Evolutionary conservation across 2,888 invertebrate genomes (phyloP).

Genomic region (Cheilosia vernalis): DNA sequence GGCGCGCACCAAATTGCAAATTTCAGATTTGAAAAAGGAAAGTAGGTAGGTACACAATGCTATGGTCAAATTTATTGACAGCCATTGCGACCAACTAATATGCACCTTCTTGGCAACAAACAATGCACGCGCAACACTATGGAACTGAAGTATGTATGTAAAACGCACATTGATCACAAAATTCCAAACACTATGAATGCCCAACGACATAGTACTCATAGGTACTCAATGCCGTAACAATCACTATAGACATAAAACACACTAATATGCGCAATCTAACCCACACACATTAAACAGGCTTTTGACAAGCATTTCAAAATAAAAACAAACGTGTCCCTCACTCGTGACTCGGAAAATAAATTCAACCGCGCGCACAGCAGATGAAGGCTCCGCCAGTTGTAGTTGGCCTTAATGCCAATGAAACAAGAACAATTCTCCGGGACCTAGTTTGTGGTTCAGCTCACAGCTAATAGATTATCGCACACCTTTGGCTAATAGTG

Average conservation of each 20-base stretch:
- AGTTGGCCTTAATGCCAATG: constrained; percentile 27
- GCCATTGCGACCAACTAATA: too few relatives aligned
- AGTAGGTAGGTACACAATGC: too few relatives aligned
- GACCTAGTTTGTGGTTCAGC: constrained; percentile 42
- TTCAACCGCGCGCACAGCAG: constrained; percentile 33
- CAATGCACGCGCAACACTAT: too few relatives aligned
- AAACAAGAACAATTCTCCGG: constrained; percentile 45
- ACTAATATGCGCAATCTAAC: constrained; percentile 50
- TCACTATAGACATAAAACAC: constrained; percentile 42
- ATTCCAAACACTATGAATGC: constrained; percentile 16
- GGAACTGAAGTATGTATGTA: constrained; percentile 37
- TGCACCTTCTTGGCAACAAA: too few relatives aligned
- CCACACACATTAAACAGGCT: constrained; percentile 49
- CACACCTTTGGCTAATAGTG: constrained; percentile 71
- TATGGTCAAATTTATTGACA: too few relatives aligned
- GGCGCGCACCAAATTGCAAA: too few relatives aligned
- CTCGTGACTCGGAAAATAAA: constrained; percentile 58
- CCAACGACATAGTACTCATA: not conserved
- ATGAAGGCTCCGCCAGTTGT: constrained; percentile 45
- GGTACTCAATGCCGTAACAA: constrained; percentile 50
- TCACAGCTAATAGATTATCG: constrained; percentile 67
- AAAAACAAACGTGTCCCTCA: constrained; percentile 37
- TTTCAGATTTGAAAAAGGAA: too few relatives aligned
- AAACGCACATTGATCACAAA: constrained; percentile 29
- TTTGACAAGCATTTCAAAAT: constrained; percentile 63